Evolutionary conservation across 2,113 vertebrate species (phyloP).

Genomic region (Xiphophorus hellerii): DNA sequence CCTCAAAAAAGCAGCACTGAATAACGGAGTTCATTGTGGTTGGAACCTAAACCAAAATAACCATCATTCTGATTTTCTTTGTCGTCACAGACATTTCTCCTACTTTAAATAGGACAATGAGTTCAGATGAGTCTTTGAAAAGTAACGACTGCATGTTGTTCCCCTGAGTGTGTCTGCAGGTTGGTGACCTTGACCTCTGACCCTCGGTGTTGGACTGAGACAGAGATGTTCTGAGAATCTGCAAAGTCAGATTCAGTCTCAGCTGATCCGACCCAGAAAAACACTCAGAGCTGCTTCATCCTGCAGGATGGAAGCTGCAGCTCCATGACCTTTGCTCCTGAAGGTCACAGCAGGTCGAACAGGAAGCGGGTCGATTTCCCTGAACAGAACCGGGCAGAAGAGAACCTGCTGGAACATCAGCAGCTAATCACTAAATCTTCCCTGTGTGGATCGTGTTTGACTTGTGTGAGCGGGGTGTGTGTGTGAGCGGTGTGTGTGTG

Average conservation of each 20-base stretch:
- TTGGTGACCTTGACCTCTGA: neutral
- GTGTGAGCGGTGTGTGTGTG: too few relatives aligned
- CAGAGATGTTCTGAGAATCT: conserved; percentile 22
- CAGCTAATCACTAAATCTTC: conserved; percentile 23
- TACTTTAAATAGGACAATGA: too few relatives aligned
- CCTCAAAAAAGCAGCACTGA: too few relatives aligned
- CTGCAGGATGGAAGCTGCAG: neutral
- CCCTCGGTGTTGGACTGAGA: neutral
- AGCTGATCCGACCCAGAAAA: neutral
- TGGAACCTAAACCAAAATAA: too few relatives aligned
- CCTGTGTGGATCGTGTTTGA: neutral
- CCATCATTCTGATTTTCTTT: too few relatives aligned
- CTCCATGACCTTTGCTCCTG: neutral
- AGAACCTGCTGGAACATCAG: conserved; percentile 3
- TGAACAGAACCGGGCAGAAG: neutral
- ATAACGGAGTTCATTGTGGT: too few relatives aligned
- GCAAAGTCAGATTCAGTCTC: conserved; percentile 30
- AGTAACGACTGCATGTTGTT: too few relatives aligned
- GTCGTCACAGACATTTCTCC: too few relatives aligned
- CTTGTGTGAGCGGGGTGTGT: neutral
- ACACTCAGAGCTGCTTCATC: neutral
- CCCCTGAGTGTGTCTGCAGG: neutral
- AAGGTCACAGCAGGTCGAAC: neutral
- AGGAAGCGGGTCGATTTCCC: neutral
- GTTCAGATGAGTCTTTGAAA: too few relatives aligned